These are phyloP conservation scores for Loris lydekkerianus DNA, from an alignment of 2,797 vertebrate species.

Conservation along the genomic window DNA sequence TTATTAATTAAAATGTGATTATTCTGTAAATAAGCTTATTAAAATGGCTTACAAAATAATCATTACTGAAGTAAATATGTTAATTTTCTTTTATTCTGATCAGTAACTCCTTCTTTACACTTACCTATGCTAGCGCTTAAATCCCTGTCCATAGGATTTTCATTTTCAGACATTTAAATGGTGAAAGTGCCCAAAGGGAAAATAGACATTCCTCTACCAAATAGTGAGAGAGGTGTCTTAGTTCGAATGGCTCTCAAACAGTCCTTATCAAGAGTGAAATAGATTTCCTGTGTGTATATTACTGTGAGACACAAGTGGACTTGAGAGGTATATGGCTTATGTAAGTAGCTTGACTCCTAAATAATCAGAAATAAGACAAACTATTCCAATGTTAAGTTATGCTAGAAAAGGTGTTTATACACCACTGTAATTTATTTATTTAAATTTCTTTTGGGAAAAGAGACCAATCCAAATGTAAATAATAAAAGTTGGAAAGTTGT, in stretches of 20 bases:
- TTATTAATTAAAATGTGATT: slow-evolving; percentile 51
- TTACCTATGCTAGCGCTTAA: not conserved
- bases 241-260: not conserved
- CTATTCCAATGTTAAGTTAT: slow-evolving; percentile 46
- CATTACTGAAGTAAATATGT: slow-evolving; percentile 15
- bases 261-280: not conserved
- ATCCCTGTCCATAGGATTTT: not conserved
- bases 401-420: slow-evolving; percentile 51
- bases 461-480: slow-evolving; percentile 49
- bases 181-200: not conserved
- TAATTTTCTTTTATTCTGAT: slow-evolving; percentile 61
- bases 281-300: not conserved
- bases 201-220: not conserved
- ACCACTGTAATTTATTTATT: slow-evolving; percentile 44
- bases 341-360: slow-evolving; percentile 41
- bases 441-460: slow-evolving; percentile 53
- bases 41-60: slow-evolving; percentile 51
- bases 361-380: slow-evolving; percentile 7
- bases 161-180: slow-evolving; percentile 27
- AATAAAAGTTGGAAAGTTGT: slow-evolving; percentile 54
- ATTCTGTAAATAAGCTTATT: not conserved
- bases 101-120: not conserved
- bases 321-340: not conserved
- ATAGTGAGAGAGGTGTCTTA: not conserved
- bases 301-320: slow-evolving; percentile 21